Conservation (phyloP, 1,140 invertebrate species). For the Drosophila rhopaloa region DNA sequence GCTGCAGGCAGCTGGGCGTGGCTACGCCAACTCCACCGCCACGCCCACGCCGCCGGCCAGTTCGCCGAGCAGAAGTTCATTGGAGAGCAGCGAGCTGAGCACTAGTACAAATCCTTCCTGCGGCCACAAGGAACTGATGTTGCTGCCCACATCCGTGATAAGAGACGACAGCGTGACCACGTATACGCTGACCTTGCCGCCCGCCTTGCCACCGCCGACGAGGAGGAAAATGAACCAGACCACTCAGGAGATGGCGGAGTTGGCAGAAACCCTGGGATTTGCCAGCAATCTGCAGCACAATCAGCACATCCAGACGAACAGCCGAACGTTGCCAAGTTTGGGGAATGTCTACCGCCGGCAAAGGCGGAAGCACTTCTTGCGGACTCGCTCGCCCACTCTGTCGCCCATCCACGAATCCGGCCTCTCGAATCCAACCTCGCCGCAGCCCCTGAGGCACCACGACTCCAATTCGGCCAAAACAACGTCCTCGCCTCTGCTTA, state of each 20-base stretch:
- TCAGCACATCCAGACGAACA: constrained; percentile 36
- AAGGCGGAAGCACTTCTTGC: constrained; percentile 85
- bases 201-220: constrained; percentile 85
- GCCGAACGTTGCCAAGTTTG: constrained; percentile 52
- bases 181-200: constrained; percentile 80
- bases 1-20: constrained; percentile 52
- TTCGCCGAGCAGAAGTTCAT: constrained; percentile 58
- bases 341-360: constrained; percentile 78
- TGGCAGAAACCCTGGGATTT: constrained; percentile 85
- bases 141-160: constrained; percentile 82
- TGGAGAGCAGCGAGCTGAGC: constrained; percentile 75
- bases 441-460: constrained; percentile 85
- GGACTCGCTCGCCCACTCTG: constrained; percentile 86
- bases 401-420: constrained; percentile 90
- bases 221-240: constrained; percentile 84
- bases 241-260: constrained; percentile 84
- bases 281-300: constrained; percentile 49
- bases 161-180: constrained; percentile 75
- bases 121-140: constrained; percentile 62
- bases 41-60: constrained; percentile 47
- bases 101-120: constrained; percentile 72
- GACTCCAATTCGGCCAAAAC: constrained; percentile 59
- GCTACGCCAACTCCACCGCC: constrained; percentile 43
- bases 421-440: constrained; percentile 89
- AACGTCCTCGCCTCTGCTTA: constrained; percentile 50